Conservation (phyloP, 2,797 vertebrate species). For the Nyctalus aviator region DNA sequence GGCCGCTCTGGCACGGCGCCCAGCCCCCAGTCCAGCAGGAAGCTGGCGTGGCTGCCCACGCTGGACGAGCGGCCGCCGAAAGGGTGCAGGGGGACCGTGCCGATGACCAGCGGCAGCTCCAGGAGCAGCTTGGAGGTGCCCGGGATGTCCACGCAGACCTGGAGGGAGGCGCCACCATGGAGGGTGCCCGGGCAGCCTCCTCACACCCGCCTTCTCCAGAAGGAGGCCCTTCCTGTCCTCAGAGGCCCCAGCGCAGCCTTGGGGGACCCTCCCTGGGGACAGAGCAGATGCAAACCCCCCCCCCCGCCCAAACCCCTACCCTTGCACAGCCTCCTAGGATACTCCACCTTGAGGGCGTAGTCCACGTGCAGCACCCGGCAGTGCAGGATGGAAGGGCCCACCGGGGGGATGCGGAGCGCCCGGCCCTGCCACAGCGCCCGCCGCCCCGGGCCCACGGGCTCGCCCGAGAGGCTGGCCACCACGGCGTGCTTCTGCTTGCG, state of each 20-base stretch:
- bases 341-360: conserved; percentile 94
- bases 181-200: not conserved
- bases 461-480: conserved; percentile 93
- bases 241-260: not conserved
- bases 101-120: conserved; percentile 96
- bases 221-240: not conserved
- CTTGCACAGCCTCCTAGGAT: rapidly evolving
- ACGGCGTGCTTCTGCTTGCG: conserved; percentile 95
- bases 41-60: conserved; percentile 94
- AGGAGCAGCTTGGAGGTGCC: conserved; percentile 95
- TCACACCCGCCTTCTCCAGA: not conserved
- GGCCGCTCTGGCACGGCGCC: conserved; percentile 92
- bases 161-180: not conserved
- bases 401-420: conserved; percentile 95
- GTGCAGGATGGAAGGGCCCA: conserved; percentile 96
- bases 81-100: conserved; percentile 95
- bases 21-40: conserved; percentile 94
- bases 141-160: conserved; percentile 97
- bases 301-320: too few species aligned
- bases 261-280: not conserved
- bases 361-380: conserved; percentile 97
- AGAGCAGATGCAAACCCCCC: too few species aligned
- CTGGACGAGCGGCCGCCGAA: conserved; percentile 96
- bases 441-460: conserved; percentile 89
- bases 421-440: conserved; percentile 95